Percentiles rank a stretch among this genome's conserved stretches.
These are phyloP conservation scores for Hestina assimilis DNA, from an alignment of 1,140 invertebrate species.

Conservation along the genomic window DNA sequence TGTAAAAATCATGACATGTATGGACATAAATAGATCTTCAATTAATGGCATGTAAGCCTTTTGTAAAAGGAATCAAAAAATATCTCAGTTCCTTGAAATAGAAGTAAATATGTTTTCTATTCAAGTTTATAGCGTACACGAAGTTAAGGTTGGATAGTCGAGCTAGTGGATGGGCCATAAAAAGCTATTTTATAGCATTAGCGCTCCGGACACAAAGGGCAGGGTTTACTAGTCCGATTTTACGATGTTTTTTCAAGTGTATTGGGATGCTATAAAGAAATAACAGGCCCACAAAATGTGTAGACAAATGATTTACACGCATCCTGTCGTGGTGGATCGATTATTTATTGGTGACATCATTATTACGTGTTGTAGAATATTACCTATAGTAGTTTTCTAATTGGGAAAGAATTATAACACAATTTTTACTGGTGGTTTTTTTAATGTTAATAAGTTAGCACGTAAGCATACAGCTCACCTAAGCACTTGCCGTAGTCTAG, in stretches of 20 bases:
- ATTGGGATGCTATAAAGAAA: conserved; percentile 7
- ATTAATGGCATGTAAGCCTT: neutral
- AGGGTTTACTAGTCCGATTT: conserved; percentile 9
- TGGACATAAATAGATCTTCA: too few relatives aligned
- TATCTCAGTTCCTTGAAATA: neutral
- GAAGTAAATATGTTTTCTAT: neutral
- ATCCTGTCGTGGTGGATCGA: neutral
- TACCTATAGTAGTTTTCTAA: too few relatives aligned
- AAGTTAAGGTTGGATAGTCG: conserved; percentile 1
- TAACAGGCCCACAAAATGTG: neutral
- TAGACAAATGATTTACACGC: conserved; percentile 11
- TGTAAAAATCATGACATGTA: too few relatives aligned
- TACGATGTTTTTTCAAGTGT: conserved; percentile 20
- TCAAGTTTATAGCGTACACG: conserved; percentile 1
- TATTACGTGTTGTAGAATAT: neutral
- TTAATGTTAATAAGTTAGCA: too few relatives aligned
- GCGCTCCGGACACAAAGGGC: conserved; percentile 11
- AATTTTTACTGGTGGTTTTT: too few relatives aligned
- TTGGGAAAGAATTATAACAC: too few relatives aligned
- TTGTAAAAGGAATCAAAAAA: neutral
- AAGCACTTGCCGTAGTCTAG: too few relatives aligned
- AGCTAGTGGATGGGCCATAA: conserved; percentile 4
- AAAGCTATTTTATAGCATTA: conserved; percentile 13
- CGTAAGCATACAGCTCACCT: too few relatives aligned
- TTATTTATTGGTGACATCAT: neutral